Base-by-base conservation (phyloP, 2,797 vertebrate species). In the Lacerta agilis region DNA sequence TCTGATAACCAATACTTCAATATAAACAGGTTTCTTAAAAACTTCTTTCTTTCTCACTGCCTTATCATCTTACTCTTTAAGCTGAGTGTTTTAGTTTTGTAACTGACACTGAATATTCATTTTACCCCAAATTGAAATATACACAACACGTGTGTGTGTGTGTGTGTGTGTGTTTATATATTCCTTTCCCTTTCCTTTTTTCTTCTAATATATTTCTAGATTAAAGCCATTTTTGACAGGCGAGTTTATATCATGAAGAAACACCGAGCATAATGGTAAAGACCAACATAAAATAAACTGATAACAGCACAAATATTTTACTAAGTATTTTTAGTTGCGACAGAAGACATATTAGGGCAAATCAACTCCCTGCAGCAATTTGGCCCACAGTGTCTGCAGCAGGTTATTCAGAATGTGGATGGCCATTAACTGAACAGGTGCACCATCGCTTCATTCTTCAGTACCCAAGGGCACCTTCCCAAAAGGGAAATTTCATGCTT, bases 401-500 rank as follows among this genome's bases (percentile, higher is more conserved):
- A 81, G 61, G 64, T 45, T 66, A 78, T 76, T 89, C 80, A 69
- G 11, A 20, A 78, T 71, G 49, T 20, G 61, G 86, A 76, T 82
- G 76, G 61, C 71, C 82, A 3, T 41, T 77, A 67, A 66, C 82
- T 36, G 87, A 86, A 66, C 92, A 95, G 93, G 91, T 90, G 81
- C 61, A 41, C 45, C n/a, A 2, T 73, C 41, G 41, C 77, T 82
- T 80, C 90, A 18, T 41, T 85, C 64, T 85, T 86, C 72, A 29
- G 29, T 78, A 89, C 92, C 91, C 91, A 94, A 94, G 90, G 94
- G 93, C 94, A 92, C 92, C 91, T 94, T 94, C 93, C 87, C 86
- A 92, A 87, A 88, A 94, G 93, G 93, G 89, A 92, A 94, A 95
- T 95, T 94, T 95, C 93, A 95, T 91, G n/a, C n/a, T n/a, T n/a